These are phyloP conservation scores for Rhagonycha fulva DNA, from an alignment of 2,888 invertebrate species.

Conservation along the genomic window DNA sequence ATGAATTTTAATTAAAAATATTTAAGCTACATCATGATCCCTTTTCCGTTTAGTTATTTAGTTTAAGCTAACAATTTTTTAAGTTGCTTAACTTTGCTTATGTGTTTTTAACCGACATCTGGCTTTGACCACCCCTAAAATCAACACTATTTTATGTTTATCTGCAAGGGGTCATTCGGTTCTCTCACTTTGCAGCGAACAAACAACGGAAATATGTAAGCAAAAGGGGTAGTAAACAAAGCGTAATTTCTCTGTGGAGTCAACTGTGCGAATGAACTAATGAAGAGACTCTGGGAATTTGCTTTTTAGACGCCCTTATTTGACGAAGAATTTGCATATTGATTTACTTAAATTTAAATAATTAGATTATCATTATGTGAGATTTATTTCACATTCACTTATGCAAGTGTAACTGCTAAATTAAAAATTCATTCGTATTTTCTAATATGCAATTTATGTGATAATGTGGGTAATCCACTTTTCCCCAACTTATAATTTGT, in stretches of 20 bases:
- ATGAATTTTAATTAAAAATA: not conserved
- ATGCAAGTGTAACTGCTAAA: not conserved
- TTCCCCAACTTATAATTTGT: not conserved
- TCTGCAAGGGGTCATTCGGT: conserved; percentile 28
- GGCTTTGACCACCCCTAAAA: conserved; percentile 30
- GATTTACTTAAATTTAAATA: conserved; percentile 2
- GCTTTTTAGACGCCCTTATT: conserved; percentile 32
- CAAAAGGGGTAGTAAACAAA: conserved; percentile 36
- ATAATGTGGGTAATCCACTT: not conserved
- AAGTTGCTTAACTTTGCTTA: conserved; percentile 16
- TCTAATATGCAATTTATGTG: not conserved
- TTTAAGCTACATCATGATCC: not conserved
- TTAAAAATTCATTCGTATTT: not conserved
- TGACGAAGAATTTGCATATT: conserved; percentile 22
- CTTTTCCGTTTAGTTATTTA: not conserved
- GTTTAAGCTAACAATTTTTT: not conserved
- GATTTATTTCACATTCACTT: conserved; percentile 4
- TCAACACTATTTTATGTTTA: conserved; percentile 14
- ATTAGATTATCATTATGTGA: not conserved
- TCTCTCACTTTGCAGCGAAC: conserved; percentile 29
- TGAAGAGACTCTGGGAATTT: conserved; percentile 31
- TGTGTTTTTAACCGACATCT: conserved; percentile 31
- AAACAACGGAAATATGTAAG: conserved; percentile 34
- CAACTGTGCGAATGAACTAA: conserved; percentile 33
- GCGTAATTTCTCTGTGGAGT: conserved; percentile 27